Base-by-base conservation (phyloP, 2,888 invertebrate species). In the Pogonocherus hispidulus region DNA sequence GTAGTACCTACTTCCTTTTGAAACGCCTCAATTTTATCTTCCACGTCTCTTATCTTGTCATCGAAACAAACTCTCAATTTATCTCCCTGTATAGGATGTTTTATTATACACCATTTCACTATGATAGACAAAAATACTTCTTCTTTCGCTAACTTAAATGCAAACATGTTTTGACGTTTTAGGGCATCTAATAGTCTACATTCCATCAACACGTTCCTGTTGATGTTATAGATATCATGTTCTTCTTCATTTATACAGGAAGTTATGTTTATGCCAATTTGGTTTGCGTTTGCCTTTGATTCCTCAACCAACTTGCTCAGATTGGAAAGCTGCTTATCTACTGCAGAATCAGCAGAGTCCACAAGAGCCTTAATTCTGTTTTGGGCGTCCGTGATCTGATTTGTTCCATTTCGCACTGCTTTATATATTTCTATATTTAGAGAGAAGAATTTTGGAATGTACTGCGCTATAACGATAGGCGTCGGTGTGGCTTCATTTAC, bases 401-500 rank as follows among this genome's bases (percentile, higher is more conserved):
- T 1, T 59, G 32, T 14, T 59, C 59, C 59, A 35, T 59, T n/a
- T 14, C 3, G 16, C 1, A 20, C 47, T 20, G 47, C 19, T 27
- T 27, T 47, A 14, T 16, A 2, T 35, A 59, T 47, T 20, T 32
- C n/a, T 8, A 32, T 18, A n/a, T 20, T 5, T n/a, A 32, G 32
- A 11, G 59, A 23, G 18, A 32, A 16, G 14, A 59, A 18, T 18
- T 59, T 59, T 11, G 59, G 59, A 11, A 27, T 47, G 35, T 59
- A 59, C 9, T 59, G 47, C 1, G 47, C 47, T 32, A 59, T 59
- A n/a, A 59, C 11, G 9, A 57, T 8, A 41, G 22, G n/a, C 5
- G 41, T n/a, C 3, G 57, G 46, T 18, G 22, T 23, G 9, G 57
- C 44, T 6, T 57, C 44, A 18, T 46, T 57, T 11, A 27, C 57